Conservation (phyloP, 2,888 invertebrate species). For the Harpagoxenus sublaevis region DNA sequence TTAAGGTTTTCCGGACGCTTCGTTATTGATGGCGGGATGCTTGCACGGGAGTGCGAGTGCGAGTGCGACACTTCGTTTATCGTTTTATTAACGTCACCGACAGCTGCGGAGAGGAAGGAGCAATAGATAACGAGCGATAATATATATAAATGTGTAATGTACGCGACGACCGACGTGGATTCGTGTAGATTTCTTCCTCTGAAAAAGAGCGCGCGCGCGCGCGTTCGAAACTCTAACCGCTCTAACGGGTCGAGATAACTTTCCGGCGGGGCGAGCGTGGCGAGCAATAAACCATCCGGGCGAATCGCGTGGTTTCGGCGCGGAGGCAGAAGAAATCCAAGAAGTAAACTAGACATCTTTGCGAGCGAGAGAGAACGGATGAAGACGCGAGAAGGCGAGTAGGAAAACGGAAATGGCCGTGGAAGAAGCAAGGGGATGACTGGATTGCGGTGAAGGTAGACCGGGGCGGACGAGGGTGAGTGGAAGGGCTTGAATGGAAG, state of each 20-base stretch:
- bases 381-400: slow-evolving; percentile 53
- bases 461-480: slow-evolving; percentile 27
- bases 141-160: slow-evolving; percentile 13
- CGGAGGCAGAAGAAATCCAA: slow-evolving; percentile 14
- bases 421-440: slow-evolving; percentile 33
- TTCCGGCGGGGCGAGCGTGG: slow-evolving; percentile 24
- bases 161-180: not conserved
- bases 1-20: slow-evolving; percentile 49
- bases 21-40: slow-evolving; percentile 56
- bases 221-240: not conserved
- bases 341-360: slow-evolving; percentile 31
- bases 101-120: not conserved
- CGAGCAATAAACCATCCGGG: slow-evolving; percentile 40
- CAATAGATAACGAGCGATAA: slow-evolving; percentile 28
- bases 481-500: slow-evolving; percentile 61
- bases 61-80: slow-evolving; percentile 30
- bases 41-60: not conserved
- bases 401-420: slow-evolving; percentile 66
- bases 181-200: not conserved
- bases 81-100: slow-evolving; percentile 37
- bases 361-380: slow-evolving; percentile 44
- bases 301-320: slow-evolving; percentile 42
- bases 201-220: not conserved
- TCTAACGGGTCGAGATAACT: slow-evolving; percentile 37
- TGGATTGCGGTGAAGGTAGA: slow-evolving; percentile 23